These are phyloP conservation scores for Marisa cornuarietis DNA, from an alignment of 1,140 invertebrate genomes.

Conservation along the genomic window DNA sequence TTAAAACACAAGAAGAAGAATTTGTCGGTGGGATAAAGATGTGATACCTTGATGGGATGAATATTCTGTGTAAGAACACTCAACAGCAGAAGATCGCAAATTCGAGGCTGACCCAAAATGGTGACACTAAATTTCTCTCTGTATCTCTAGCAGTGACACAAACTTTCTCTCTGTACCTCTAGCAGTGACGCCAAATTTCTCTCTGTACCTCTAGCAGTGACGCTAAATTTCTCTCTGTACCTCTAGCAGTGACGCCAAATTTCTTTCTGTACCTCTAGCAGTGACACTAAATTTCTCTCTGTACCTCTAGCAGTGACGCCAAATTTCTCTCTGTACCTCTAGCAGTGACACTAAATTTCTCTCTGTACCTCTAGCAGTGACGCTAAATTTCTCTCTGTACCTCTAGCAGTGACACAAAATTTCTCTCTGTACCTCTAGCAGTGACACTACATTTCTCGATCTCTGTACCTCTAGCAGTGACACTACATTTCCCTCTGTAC, in stretches of 20 bases:
- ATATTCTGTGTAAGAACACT: too few species aligned
- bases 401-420: background rate
- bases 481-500: background rate
- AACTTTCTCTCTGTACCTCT: background rate
- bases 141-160: background rate
- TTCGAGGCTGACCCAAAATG: too few species aligned
- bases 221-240: background rate
- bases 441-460: background rate
- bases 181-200: background rate
- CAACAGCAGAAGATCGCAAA: too few species aligned
- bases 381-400: slow-evolving; percentile 12
- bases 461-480: slow-evolving; percentile 15
- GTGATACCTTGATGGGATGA: too few species aligned
- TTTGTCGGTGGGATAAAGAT: too few species aligned
- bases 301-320: background rate
- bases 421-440: background rate
- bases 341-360: too few species aligned
- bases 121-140: background rate
- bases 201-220: slow-evolving; percentile 23
- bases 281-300: background rate
- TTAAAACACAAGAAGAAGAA: too few species aligned
- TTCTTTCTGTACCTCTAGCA: slow-evolving; percentile 16
- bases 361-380: background rate
- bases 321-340: slow-evolving; percentile 16
- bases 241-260: background rate